Conservation (phyloP, 2,797 vertebrate genomes). For the Lutjanus campechanus region DNA sequence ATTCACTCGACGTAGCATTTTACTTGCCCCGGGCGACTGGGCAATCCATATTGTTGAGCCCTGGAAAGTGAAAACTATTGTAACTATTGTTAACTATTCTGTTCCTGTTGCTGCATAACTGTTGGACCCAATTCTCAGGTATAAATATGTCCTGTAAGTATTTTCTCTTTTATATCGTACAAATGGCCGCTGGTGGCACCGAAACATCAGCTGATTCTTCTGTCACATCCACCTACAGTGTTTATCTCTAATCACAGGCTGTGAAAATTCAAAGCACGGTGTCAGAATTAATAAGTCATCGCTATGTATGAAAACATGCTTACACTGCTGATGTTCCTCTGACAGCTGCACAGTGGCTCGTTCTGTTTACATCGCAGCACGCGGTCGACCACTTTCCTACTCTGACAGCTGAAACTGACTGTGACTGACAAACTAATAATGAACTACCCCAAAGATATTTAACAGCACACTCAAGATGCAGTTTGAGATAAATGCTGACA, state of each 20-base stretch:
- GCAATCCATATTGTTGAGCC: no score
- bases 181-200: not conserved
- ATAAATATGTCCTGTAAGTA: no score
- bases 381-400: not conserved
- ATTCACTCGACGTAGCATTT: no score
- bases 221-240: not conserved
- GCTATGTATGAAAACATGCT: not conserved
- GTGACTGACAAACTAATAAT: conserved; percentile 33
- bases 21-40: no score
- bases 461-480: not conserved
- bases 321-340: not conserved
- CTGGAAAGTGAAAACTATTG: not conserved
- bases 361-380: not conserved
- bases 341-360: not conserved
- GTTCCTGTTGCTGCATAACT: not conserved
- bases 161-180: not conserved
- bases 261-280: conserved; percentile 40
- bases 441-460: not conserved
- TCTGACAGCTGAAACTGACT: not conserved
- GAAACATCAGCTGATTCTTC: not conserved
- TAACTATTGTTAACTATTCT: not conserved
- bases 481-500: not conserved
- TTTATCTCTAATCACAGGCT: not conserved
- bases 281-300: conserved; percentile 41
- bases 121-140: no score